These are phyloP conservation scores for Chymomyza costata DNA, from an alignment of 1,140 invertebrate genomes.

Conservation along the genomic window DNA sequence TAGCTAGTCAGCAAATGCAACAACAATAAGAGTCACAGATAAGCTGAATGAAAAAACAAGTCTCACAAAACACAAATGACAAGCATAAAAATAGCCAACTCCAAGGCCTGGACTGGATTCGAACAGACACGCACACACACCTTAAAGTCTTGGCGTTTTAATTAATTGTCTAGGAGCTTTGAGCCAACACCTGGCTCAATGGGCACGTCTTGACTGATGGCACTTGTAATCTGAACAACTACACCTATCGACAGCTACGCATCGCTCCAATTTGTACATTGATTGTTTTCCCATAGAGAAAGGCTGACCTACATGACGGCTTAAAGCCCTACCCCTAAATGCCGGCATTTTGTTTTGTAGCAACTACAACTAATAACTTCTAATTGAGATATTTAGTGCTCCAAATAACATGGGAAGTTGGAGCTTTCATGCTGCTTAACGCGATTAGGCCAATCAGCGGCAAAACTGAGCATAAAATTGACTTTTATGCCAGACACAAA, in stretches of 20 bases:
- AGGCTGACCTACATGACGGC: conserved; percentile 61
- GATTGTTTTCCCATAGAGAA: conserved; percentile 49
- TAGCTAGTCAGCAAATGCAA: conserved; percentile 17
- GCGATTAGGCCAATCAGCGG: conserved; percentile 56
- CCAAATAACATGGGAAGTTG: conserved; percentile 46
- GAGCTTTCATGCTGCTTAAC: conserved; percentile 36
- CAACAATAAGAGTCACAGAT: conserved; percentile 1
- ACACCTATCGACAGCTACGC: conserved; percentile 37
- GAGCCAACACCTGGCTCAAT: conserved; percentile 47
- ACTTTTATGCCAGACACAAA: conserved; percentile 58
- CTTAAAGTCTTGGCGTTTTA: conserved; percentile 27
- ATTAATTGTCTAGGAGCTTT: conserved; percentile 66
- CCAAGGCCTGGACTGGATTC: conserved; percentile 34
- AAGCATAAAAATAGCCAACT: conserved; percentile 32
- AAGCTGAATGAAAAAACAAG: conserved; percentile 16
- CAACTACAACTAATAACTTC: conserved; percentile 52
- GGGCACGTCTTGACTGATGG: too few species aligned
- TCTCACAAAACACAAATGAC: conserved; percentile 23
- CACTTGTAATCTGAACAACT: conserved; percentile 7
- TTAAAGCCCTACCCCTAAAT: too few species aligned
- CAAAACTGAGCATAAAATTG: conserved; percentile 71
- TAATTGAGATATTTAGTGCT: conserved; percentile 72
- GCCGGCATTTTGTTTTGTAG: conserved; percentile 29
- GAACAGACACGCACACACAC: conserved; percentile 14
- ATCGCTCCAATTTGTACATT: conserved; percentile 41